These are phyloP conservation scores for Rhyzopertha dominica DNA, from an alignment of 1,140 invertebrate species.

Conservation along the genomic window DNA sequence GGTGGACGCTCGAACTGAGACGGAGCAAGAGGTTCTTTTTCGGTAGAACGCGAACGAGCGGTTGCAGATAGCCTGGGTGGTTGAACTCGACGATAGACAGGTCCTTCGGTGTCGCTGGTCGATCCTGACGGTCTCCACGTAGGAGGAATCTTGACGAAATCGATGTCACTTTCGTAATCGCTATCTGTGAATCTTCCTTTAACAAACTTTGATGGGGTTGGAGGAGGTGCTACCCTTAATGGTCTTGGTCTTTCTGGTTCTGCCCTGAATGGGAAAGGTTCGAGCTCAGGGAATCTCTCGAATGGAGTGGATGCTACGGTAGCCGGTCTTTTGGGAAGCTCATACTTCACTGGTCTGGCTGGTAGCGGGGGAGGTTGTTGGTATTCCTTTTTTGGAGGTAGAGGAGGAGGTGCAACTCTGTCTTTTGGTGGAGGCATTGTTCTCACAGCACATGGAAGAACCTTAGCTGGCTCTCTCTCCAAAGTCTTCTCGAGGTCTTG, in stretches of 20 bases:
- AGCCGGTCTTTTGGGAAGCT: constrained; percentile 30
- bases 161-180: constrained; percentile 69
- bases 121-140: constrained; percentile 64
- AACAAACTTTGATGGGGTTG: constrained; percentile 58
- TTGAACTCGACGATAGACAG: constrained; percentile 51
- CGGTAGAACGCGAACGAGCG: constrained; percentile 50
- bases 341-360: constrained; percentile 36
- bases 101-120: constrained; percentile 62
- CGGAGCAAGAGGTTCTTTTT: constrained; percentile 54
- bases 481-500: constrained; percentile 53
- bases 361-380: constrained; percentile 46
- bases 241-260: constrained; percentile 43
- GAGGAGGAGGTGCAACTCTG: constrained; percentile 38
- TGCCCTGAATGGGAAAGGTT: constrained; percentile 52
- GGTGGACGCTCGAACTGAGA: constrained; percentile 54
- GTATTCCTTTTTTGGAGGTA: constrained; percentile 49
- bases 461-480: constrained; percentile 50
- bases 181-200: constrained; percentile 58
- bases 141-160: constrained; percentile 47
- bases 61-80: constrained; percentile 46
- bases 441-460: constrained; percentile 50
- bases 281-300: constrained; percentile 48
- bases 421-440: constrained; percentile 47
- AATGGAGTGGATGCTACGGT: constrained; percentile 36
- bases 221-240: constrained; percentile 47